Evolutionary conservation across 2,888 invertebrate genomes (phyloP).

Genomic region (Parnassius mnemosyne): DNA sequence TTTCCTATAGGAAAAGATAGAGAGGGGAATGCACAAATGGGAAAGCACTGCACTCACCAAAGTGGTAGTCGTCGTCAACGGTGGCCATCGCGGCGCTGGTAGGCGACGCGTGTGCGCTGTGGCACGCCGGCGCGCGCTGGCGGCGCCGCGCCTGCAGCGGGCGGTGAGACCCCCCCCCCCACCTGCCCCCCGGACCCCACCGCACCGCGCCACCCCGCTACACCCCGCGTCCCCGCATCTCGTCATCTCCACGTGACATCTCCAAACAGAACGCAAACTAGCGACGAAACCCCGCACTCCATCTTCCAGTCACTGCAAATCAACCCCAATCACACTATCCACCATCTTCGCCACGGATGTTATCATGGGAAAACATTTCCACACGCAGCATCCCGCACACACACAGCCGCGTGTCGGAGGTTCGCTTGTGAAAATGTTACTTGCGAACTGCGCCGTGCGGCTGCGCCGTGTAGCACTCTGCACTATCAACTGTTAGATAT

Average conservation of each 20-base stretch:
- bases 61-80: slow-evolving; percentile 63
- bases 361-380: too few relatives aligned
- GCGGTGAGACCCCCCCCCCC: slow-evolving; percentile 32
- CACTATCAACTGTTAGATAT: neutral
- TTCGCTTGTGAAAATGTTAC: neutral
- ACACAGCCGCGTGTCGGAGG: neutral
- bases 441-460: neutral
- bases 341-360: neutral
- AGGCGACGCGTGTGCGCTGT: slow-evolving; percentile 31
- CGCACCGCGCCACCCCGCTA: neutral
- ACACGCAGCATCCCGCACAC: neutral
- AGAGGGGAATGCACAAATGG: neutral
- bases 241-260: neutral
- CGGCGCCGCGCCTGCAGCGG: slow-evolving; percentile 37
- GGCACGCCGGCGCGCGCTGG: slow-evolving; percentile 44
- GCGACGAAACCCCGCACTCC: neutral
- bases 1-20: neutral
- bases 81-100: slow-evolving; percentile 41
- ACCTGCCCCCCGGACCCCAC: slow-evolving; percentile 15
- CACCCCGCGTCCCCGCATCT: neutral
- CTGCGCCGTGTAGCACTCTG: too few relatives aligned
- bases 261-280: neutral
- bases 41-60: slow-evolving; percentile 52
- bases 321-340: too few relatives aligned
- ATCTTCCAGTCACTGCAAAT: neutral